These are phyloP conservation scores for Eupithecia centaureata DNA, from an alignment of 2,888 invertebrate species.

Conservation along the genomic window DNA sequence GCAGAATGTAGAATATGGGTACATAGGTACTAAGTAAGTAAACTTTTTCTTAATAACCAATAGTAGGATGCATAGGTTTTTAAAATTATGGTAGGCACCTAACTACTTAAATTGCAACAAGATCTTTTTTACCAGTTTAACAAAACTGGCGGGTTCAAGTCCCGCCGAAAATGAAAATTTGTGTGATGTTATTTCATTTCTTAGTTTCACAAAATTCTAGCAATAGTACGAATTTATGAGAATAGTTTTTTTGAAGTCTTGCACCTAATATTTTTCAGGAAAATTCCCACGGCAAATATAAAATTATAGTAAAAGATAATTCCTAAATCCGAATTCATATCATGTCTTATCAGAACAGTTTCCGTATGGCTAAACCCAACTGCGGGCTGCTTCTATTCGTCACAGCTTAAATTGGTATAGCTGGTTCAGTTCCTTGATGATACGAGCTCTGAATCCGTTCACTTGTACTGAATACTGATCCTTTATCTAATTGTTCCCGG, in stretches of 20 bases:
- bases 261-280: conserved; percentile 44
- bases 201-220: neutral
- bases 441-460: neutral
- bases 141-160: too few species aligned
- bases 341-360: conserved; percentile 64
- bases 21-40: too few species aligned
- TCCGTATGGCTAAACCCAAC: conserved; percentile 55
- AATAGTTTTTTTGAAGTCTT: conserved; percentile 19
- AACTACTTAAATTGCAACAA: neutral
- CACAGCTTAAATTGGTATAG: conserved; percentile 20
- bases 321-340: conserved; percentile 65
- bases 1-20: too few species aligned
- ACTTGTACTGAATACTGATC: too few species aligned
- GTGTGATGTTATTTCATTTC: too few species aligned
- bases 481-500: too few species aligned
- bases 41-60: too few species aligned
- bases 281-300: conserved; percentile 50
- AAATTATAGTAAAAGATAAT: conserved; percentile 54
- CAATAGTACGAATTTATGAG: neutral
- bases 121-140: neutral
- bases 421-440: neutral
- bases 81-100: too few species aligned
- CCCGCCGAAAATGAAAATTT: too few species aligned
- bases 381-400: conserved; percentile 25
- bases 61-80: too few species aligned